A percentile compares a stretch with the other conserved stretches of the same genome.
phyloP scores from a whole-genome alignment of 1,140 invertebrate genomes.

The Choristoneura fumiferana region DNA sequence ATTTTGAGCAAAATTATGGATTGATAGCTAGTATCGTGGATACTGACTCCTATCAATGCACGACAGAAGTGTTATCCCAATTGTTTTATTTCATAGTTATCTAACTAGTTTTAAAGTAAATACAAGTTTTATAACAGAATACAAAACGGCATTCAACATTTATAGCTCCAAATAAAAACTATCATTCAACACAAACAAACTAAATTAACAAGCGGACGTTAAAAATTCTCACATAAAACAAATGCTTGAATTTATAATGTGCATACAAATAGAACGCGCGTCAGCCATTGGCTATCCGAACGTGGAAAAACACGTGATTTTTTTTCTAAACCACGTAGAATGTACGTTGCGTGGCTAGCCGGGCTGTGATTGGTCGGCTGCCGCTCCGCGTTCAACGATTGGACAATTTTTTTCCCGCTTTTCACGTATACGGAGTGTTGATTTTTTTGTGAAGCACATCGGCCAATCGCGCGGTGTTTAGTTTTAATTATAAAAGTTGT shows the following conservation, averaged over 20 bases:
- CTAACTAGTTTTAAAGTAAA: not conserved
- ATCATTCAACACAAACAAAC: not conserved
- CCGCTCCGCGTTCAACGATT: constrained; percentile 44
- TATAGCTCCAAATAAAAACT: not conserved
- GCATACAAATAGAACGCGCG: constrained; percentile 39
- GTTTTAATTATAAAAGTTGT: constrained; percentile 75
- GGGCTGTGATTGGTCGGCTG: constrained; percentile 51
- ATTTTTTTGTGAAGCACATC: constrained; percentile 68
- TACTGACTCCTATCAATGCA: too few relatives aligned
- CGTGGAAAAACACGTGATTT: constrained; percentile 74
- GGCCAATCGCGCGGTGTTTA: constrained; percentile 61
- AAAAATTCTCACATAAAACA: constrained; percentile 39
- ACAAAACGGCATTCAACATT: too few relatives aligned
- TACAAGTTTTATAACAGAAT: not conserved
- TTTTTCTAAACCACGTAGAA: constrained; percentile 71
- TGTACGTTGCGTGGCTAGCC: constrained; percentile 51
- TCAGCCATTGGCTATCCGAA: constrained; percentile 59
- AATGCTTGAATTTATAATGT: constrained; percentile 56
- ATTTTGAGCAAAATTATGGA: too few relatives aligned
- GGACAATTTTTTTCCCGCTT: constrained; percentile 71
- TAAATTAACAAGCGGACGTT: constrained; percentile 25
- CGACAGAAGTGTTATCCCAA: too few relatives aligned
- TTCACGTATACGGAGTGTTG: constrained; percentile 64
- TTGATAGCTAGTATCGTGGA: too few relatives aligned
- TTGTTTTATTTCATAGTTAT: too few relatives aligned